Evolutionary conservation across 2,888 invertebrate species (phyloP).

Genomic region (Spilarctia lutea): DNA sequence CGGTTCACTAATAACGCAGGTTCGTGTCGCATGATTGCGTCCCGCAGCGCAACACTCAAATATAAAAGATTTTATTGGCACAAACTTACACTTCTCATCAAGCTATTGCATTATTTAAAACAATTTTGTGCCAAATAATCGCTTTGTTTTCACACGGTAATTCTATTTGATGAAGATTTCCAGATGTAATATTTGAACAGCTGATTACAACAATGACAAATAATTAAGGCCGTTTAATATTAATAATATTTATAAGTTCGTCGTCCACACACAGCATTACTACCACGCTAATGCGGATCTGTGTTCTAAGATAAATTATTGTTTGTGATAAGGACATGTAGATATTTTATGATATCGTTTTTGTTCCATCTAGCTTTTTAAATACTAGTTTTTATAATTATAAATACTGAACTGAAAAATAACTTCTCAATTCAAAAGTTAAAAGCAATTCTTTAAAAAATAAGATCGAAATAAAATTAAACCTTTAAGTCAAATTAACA

Average conservation of each 20-base stretch:
- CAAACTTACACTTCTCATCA: not conserved
- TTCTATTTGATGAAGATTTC: not conserved
- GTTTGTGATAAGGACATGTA: not conserved
- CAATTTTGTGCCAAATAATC: not conserved
- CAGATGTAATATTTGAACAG: not conserved
- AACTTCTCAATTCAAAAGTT: too few species aligned
- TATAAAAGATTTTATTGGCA: not conserved
- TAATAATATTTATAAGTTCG: not conserved
- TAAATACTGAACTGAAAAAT: too few species aligned
- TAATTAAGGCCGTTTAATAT: not conserved
- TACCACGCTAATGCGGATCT: not conserved
- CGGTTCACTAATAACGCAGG: not conserved
- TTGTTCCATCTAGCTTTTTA: too few species aligned
- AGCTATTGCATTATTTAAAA: not conserved
- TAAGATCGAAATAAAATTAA: not conserved
- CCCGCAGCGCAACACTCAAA: not conserved
- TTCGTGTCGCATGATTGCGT: not conserved
- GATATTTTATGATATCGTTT: not conserved
- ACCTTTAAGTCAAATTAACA: not conserved
- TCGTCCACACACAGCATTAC: not conserved
- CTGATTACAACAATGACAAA: not conserved
- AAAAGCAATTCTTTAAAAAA: too few species aligned
- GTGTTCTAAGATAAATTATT: not conserved
- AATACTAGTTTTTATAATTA: too few species aligned
- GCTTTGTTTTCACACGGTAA: not conserved